These are phyloP conservation scores for Malaclemys terrapin DNA, from an alignment of 2,113 vertebrate genomes.

Conservation along the genomic window DNA sequence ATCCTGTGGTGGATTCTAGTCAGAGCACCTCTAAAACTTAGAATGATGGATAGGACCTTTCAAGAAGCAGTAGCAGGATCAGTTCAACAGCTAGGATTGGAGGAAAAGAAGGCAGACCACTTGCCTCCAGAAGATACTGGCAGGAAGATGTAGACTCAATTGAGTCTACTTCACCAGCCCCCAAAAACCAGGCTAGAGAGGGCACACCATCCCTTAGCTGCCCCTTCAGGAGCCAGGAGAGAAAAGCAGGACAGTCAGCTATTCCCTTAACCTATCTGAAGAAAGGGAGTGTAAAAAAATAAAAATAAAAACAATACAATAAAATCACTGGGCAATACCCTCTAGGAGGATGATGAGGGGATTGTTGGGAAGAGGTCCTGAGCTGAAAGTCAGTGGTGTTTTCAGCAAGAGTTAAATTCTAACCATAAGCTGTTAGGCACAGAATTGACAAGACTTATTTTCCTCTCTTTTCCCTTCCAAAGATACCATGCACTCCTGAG, in stretches of 20 bases:
- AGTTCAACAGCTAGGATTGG: not conserved
- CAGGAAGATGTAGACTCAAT: not conserved
- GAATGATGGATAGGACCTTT: not conserved
- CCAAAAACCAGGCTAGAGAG: not conserved
- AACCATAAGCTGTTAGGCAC: not conserved
- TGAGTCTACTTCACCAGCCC: not conserved
- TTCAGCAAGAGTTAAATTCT: not conserved
- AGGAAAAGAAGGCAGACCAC: not conserved
- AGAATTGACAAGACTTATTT: not conserved
- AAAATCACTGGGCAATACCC: not conserved
- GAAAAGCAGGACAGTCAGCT: constrained; percentile 11
- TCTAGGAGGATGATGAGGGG: not conserved
- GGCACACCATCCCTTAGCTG: not conserved
- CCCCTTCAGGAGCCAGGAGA: not conserved
- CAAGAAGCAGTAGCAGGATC: not conserved
- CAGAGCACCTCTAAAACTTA: not conserved
- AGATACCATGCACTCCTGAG: no score
- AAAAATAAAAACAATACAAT: not conserved
- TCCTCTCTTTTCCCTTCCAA: not conserved
- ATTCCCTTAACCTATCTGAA: not conserved
- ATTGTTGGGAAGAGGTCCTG: not conserved
- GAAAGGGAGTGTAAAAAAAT: not conserved
- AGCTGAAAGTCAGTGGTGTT: constrained; percentile 7
- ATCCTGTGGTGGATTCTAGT: not conserved
- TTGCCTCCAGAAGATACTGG: not conserved